Conservation (phyloP, 2,113 vertebrate genomes). For the Xiphorhynchus elegans region DNA sequence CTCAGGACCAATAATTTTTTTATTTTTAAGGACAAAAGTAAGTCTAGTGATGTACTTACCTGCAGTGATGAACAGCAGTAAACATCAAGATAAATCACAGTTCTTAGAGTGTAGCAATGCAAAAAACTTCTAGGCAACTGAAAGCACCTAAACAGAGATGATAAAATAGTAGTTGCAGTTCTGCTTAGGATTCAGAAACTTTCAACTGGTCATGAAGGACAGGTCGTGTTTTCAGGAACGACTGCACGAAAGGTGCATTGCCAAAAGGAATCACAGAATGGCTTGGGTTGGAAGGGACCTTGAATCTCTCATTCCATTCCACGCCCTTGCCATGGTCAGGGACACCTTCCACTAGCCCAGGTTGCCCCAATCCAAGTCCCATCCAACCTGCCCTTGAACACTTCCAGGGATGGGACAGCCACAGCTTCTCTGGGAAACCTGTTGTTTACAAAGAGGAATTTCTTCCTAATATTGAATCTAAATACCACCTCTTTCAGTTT, state of each 20-base stretch:
- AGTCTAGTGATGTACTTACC: background rate
- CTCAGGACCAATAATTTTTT: background rate
- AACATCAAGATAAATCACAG: background rate
- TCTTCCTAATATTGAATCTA: background rate
- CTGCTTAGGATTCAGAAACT: background rate
- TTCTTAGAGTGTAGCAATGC: background rate
- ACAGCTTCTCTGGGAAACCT: fast-evolving
- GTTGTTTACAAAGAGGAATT: background rate
- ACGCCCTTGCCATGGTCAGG: fast-evolving
- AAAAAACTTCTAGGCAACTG: background rate
- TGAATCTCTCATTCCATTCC: background rate
- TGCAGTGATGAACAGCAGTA: background rate
- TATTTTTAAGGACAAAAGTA: background rate
- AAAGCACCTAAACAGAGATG: background rate
- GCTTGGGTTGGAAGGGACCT: background rate
- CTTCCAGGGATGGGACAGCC: background rate
- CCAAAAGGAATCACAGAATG: background rate
- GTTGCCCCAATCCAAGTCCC: fast-evolving
- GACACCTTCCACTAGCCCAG: background rate
- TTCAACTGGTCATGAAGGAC: background rate
- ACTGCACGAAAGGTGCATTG: fast-evolving
- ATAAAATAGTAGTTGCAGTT: background rate
- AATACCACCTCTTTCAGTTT: background rate
- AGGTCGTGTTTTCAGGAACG: background rate
- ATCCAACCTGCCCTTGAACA: fast-evolving